Evolutionary conservation across 2,113 vertebrate species (phyloP).

Genomic region (Triplophysa siluroides): DNA sequence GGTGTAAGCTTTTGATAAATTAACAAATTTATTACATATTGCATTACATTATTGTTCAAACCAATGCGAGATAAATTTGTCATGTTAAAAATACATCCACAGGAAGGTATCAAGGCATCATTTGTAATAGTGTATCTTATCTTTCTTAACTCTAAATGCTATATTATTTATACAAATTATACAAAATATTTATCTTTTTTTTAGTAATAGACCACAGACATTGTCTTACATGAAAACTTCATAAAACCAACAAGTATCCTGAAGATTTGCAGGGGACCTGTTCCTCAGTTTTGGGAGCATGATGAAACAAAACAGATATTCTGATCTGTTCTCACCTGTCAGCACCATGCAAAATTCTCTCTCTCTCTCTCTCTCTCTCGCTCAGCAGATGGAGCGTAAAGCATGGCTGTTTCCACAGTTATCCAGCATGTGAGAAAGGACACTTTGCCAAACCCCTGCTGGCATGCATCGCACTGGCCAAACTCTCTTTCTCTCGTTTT

Average conservation of each 20-base stretch:
- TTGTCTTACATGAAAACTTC: too few relatives aligned
- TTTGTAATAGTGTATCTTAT: background rate
- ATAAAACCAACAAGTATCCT: too few relatives aligned
- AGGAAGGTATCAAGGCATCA: background rate
- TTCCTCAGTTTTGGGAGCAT: background rate
- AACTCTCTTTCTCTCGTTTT: constrained; percentile 21
- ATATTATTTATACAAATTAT: too few relatives aligned
- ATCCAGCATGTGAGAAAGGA: constrained; percentile 35
- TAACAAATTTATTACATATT: background rate
- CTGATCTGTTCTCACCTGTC: constrained; percentile 25
- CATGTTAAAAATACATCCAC: background rate
- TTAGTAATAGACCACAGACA: too few relatives aligned
- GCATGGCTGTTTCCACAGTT: constrained; percentile 47
- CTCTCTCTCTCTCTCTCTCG: background rate
- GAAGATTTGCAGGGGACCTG: background rate
- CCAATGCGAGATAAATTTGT: background rate
- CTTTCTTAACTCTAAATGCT: background rate
- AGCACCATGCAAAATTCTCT: constrained; percentile 25
- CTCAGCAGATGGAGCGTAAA: constrained; percentile 48
- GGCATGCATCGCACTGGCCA: constrained; percentile 35
- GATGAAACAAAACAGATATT: background rate
- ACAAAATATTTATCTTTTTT: too few relatives aligned
- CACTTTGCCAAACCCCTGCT: constrained; percentile 46
- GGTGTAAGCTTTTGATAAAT: constrained; percentile 11
- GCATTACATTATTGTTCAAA: constrained; percentile 6